These are phyloP conservation scores for Clarias magur DNA, from an alignment of 2,113 vertebrate genomes.

Conservation along the genomic window DNA sequence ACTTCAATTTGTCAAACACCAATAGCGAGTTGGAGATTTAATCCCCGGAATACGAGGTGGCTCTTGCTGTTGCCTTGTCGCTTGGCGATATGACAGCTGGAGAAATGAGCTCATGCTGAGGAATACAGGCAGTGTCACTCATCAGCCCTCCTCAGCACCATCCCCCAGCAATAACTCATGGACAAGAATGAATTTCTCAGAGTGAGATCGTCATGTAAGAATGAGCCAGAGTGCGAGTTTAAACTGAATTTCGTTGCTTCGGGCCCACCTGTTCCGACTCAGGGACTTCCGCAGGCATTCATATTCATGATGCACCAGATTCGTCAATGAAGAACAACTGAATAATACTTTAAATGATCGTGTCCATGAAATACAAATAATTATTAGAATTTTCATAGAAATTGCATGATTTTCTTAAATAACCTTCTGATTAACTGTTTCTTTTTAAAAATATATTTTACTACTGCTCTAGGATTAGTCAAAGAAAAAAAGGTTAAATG, in stretches of 20 bases:
- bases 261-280: slow-evolving; percentile 18
- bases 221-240: slow-evolving; percentile 33
- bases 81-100: slow-evolving; percentile 44
- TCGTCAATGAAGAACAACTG: background rate
- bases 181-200: slow-evolving; percentile 38
- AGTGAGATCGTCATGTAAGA: slow-evolving; percentile 39
- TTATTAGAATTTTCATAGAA: background rate
- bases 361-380: background rate
- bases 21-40: slow-evolving; percentile 40
- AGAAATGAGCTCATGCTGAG: slow-evolving; percentile 44
- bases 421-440: background rate
- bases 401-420: background rate
- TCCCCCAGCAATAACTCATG: slow-evolving; percentile 39
- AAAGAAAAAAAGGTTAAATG: background rate
- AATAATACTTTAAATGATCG: background rate
- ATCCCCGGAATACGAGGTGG: slow-evolving; percentile 40
- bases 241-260: slow-evolving; percentile 39
- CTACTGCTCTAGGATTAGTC: background rate
- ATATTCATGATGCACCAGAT: background rate
- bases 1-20: slow-evolving; percentile 48
- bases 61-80: slow-evolving; percentile 39
- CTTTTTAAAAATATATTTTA: no score
- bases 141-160: slow-evolving; percentile 29
- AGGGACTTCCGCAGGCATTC: slow-evolving; percentile 2
- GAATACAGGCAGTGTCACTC: slow-evolving; percentile 48